Conservation (phyloP, 2,113 vertebrate species). For the Uropsilus gracilis region DNA sequence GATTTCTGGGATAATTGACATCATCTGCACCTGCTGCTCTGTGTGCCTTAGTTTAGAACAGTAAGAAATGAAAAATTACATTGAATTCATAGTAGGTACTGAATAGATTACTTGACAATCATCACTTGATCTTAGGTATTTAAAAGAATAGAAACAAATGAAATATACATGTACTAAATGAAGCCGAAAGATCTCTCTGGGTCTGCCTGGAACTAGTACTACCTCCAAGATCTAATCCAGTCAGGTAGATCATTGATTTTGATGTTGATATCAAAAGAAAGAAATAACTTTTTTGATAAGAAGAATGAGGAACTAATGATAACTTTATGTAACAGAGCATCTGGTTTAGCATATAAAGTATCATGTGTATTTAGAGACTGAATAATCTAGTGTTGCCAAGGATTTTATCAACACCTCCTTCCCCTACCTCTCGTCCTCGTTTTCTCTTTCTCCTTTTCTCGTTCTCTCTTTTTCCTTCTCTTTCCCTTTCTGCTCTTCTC, state of each 20-base stretch:
- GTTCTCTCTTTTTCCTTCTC: background rate
- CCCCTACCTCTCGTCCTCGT: background rate
- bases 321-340: background rate
- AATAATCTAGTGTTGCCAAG: background rate
- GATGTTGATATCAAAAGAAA: background rate
- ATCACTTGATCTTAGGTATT: constrained; percentile 20
- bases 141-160: constrained; percentile 6
- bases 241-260: background rate
- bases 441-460: background rate
- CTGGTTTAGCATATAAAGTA: background rate
- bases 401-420: background rate
- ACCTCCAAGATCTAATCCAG: background rate
- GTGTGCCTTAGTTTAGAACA: constrained; percentile 4
- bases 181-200: background rate
- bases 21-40: background rate
- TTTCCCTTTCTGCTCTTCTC: background rate
- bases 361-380: background rate
- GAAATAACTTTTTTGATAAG: background rate
- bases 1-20: background rate
- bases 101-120: background rate
- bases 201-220: background rate
- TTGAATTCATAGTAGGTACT: background rate
- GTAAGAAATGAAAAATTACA: background rate
- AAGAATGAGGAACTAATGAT: background rate
- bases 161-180: background rate